Evolutionary conservation across 2,113 vertebrate species (phyloP).

Genomic region (Zapornia atra): DNA sequence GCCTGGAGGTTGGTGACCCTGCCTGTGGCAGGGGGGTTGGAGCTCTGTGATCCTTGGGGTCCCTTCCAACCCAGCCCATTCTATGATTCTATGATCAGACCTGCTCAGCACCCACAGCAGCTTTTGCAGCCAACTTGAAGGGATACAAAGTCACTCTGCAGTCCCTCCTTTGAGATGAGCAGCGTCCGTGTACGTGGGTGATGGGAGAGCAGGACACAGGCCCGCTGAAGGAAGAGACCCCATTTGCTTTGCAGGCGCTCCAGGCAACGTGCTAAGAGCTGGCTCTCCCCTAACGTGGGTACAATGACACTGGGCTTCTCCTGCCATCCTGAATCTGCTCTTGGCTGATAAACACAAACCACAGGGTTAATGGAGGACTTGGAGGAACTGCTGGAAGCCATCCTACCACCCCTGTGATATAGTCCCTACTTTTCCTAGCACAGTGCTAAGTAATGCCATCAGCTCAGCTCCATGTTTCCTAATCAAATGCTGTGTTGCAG

Average conservation of each 20-base stretch:
- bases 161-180: background rate
- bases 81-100: too few species aligned
- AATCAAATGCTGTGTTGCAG: background rate
- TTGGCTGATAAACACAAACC: background rate
- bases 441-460: background rate
- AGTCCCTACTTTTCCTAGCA: background rate
- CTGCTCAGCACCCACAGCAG: background rate
- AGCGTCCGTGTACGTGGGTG: background rate
- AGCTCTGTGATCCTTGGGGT: too few species aligned
- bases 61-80: too few species aligned
- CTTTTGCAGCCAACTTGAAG: background rate
- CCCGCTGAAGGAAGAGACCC: too few species aligned
- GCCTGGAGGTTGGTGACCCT: too few species aligned
- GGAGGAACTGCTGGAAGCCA: background rate
- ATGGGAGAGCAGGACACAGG: too few species aligned
- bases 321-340: background rate
- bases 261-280: background rate
- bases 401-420: background rate
- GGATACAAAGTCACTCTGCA: background rate
- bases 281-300: accelerated
- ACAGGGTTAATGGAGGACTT: background rate
- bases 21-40: too few species aligned
- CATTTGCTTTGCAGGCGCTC: background rate
- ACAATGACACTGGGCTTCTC: background rate
- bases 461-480: background rate